Base-by-base conservation (phyloP, 2,888 invertebrate species). In the Allophyes oxyacanthae region DNA sequence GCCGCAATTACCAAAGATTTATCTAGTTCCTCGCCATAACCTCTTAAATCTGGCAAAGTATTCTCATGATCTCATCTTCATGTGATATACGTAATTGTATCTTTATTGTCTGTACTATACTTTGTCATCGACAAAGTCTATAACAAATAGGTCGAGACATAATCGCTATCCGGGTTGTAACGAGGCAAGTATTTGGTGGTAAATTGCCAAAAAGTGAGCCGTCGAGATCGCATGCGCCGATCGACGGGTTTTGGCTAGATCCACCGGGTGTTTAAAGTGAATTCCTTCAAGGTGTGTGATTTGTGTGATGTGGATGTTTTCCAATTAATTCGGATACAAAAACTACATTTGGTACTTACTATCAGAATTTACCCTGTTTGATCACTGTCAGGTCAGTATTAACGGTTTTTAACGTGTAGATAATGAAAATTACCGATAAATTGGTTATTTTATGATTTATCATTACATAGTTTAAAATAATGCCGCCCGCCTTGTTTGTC, bases 111-210 rank as follows among this genome's bases (percentile, higher is more conserved):
- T 70, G 56, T 62, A 43, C 54, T 20, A 28, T 28, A 28, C 8
- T 38, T 43, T 54, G 52, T 59, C 58, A 52, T 48, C 37, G 7
- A 43, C 14, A 8, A 15, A 36, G 28, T 25, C 50, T 28, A 25
- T 41, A 52, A 50, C 37, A 64, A 48, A 61, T 65, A 54, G 58
- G 58, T 74, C 53, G 55, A 51, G 37, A 56, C 15, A 30, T 26
- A 53, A 62, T 41, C 30, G 14, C 40, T 34, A 64, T 64, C 71
- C 64, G 71, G 57, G 41, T 45, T 25, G 43, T 64, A 40, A 64
- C 48, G 70, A 57, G 32, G 26, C n/a, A 11, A 44, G 51, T 42
- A 49, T 70, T 70, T 41, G 14, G 58, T 66, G 65, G 64, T 70
- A 28, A 64, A 49, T 56, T 66, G 71, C 71, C 65, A 66, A 70